These are phyloP conservation scores for Eremophila alpestris DNA, from an alignment of 2,797 vertebrate genomes.

Conservation along the genomic window DNA sequence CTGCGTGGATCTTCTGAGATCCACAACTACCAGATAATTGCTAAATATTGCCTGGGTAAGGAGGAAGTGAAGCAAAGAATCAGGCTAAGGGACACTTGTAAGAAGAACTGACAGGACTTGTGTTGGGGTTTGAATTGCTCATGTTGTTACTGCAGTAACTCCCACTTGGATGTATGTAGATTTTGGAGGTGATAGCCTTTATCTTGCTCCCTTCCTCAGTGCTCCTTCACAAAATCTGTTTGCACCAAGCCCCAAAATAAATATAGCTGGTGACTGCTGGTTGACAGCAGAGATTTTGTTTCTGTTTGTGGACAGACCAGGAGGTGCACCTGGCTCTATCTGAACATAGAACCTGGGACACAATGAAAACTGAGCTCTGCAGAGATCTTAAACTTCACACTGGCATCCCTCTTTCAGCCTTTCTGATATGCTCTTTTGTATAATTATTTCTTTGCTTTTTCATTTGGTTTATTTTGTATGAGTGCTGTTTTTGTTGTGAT, in stretches of 20 bases:
- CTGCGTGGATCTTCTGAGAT: background rate
- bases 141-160: slow-evolving; percentile 19
- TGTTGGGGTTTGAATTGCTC: background rate
- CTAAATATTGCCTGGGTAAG: background rate
- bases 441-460: background rate
- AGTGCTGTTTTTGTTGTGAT: background rate
- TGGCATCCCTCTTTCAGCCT: background rate
- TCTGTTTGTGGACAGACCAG: background rate
- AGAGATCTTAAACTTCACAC: background rate
- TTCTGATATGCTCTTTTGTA: background rate
- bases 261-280: background rate
- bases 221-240: slow-evolving; percentile 55
- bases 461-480: background rate
- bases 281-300: background rate
- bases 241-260: background rate
- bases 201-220: slow-evolving; percentile 41
- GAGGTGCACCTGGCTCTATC: background rate
- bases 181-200: slow-evolving; percentile 54
- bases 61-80: background rate
- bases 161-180: background rate
- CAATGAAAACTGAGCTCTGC: background rate
- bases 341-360: background rate
- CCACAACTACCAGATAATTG: background rate
- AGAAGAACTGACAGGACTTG: background rate
- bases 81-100: background rate